phyloP scores from a whole-genome alignment of 2,888 invertebrate genomes.

The Tachina fera region DNA sequence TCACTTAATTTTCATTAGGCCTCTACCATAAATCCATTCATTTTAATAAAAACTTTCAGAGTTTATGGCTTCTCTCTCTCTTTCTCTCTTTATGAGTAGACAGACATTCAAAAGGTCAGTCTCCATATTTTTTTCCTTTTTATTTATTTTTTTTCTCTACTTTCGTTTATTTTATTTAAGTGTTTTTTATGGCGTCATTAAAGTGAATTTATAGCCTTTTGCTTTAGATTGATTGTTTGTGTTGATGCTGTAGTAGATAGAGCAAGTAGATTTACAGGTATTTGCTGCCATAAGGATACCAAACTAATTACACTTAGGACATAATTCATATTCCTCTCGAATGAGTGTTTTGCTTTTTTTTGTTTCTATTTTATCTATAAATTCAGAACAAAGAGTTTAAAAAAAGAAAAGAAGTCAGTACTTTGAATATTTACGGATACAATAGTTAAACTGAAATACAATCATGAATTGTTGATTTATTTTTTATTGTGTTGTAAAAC shows the following conservation, averaged over 20 bases:
- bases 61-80: background rate
- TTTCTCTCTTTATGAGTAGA: background rate
- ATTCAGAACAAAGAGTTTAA: background rate
- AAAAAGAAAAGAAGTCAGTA: background rate
- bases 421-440: background rate
- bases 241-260: background rate
- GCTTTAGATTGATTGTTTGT: conserved; percentile 53
- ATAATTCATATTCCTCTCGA: conserved; percentile 30
- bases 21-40: background rate
- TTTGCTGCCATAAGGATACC: conserved; percentile 1
- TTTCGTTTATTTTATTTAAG: conserved; percentile 7
- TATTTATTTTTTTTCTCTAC: background rate
- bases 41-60: conserved; percentile 9
- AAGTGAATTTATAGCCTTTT: conserved; percentile 57
- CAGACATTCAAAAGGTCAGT: background rate
- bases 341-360: background rate
- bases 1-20: background rate
- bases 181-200: conserved; percentile 56
- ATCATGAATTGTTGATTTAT: no score
- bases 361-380: background rate
- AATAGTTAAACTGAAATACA: no score
- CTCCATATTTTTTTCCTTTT: background rate
- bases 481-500: no score
- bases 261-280: conserved; percentile 27
- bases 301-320: conserved; percentile 32